A percentile compares a stretch with the other conserved stretches of the same genome.
Conservation (phyloP, 1,140 invertebrate species). For the Neodiprion pinetum region DNA sequence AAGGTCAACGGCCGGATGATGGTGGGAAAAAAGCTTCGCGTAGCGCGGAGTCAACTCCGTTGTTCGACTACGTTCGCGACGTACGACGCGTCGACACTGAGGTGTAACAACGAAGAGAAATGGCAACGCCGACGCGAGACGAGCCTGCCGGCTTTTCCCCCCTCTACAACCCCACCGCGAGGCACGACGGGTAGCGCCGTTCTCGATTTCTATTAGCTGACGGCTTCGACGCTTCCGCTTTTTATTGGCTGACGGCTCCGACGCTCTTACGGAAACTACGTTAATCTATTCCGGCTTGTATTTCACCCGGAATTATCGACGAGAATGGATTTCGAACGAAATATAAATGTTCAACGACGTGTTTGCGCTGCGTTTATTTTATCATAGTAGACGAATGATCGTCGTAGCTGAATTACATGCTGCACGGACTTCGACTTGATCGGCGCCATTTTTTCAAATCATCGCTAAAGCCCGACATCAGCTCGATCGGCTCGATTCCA, state of each 20-base stretch:
- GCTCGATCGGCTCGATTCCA: too few relatives aligned
- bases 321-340: too few relatives aligned
- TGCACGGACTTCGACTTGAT: too few relatives aligned
- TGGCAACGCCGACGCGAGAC: conserved; percentile 2
- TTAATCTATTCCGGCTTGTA: background rate
- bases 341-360: too few relatives aligned
- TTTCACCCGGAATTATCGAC: too few relatives aligned
- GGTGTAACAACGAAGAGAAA: conserved; percentile 38
- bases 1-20: background rate
- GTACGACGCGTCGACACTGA: conserved; percentile 19
- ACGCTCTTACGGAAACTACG: background rate
- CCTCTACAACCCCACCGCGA: background rate
- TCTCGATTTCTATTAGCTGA: background rate
- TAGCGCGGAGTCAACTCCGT: background rate
- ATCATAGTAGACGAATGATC: too few relatives aligned
- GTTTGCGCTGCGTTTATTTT: too few relatives aligned
- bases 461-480: too few relatives aligned
- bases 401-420: too few relatives aligned
- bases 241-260: background rate
- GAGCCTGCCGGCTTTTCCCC: background rate
- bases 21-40: background rate
- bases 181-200: background rate
- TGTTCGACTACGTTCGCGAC: background rate
- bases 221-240: background rate
- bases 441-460: too few relatives aligned